phyloP scores from a whole-genome alignment of 2,888 invertebrate species.

The Parascotia fuliginaria region DNA sequence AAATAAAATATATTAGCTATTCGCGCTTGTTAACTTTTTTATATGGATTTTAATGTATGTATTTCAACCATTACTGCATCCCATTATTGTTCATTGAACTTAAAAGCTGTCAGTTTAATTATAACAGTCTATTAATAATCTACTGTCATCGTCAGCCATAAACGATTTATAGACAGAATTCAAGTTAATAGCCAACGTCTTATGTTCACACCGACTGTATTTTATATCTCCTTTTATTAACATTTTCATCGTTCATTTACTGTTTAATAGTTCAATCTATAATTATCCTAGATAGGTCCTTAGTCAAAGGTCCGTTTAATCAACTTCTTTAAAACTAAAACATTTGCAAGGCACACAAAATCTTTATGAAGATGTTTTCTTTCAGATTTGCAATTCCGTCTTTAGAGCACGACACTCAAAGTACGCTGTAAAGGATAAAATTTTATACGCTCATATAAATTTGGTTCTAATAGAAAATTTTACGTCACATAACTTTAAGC shows the following conservation, averaged over 20 bases:
- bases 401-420: conserved; percentile 14
- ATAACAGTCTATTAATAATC: conserved; percentile 22
- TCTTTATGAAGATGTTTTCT: conserved; percentile 13
- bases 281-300: no score
- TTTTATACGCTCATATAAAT: conserved; percentile 29
- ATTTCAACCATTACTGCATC: no score
- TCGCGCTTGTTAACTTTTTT: no score
- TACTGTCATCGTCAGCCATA: conserved; percentile 18
- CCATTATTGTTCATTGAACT: neutral
- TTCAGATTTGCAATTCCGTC: conserved; percentile 20
- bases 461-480: conserved; percentile 31
- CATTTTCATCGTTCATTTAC: no score
- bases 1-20: no score
- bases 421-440: conserved; percentile 27
- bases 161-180: conserved; percentile 18
- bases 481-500: conserved; percentile 12
- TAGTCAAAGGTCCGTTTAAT: conserved; percentile 18
- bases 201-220: conserved; percentile 15
- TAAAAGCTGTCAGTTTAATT: conserved; percentile 29
- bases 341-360: no score
- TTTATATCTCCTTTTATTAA: conserved; percentile 24
- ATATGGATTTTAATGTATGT: no score
- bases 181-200: conserved; percentile 13
- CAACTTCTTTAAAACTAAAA: conserved; percentile 18
- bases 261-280: no score